These are phyloP conservation scores for Rhinogobio ventralis DNA, from an alignment of 2,797 vertebrate species.

Conservation along the genomic window DNA sequence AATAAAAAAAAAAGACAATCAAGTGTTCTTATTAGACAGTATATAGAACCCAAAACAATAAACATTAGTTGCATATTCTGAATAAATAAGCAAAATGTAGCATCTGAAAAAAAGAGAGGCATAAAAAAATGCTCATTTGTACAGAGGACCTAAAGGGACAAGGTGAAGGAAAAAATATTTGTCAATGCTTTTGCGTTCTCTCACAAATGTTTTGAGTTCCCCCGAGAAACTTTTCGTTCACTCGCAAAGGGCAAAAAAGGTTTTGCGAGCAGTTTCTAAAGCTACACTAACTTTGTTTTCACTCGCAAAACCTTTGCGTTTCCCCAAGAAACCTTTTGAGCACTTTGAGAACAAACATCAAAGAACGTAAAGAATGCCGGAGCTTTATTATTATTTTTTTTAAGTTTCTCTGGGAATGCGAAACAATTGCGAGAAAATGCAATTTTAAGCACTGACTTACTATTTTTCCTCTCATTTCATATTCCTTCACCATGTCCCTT, in stretches of 20 bases:
- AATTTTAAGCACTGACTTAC: neutral
- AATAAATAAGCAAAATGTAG: neutral
- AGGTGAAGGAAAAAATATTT: neutral
- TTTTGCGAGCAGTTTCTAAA: neutral
- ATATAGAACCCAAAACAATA: neutral
- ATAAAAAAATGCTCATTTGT: neutral
- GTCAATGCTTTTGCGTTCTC: neutral
- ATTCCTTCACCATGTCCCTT: neutral
- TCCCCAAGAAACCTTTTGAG: too few species aligned
- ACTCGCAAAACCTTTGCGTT: too few species aligned
- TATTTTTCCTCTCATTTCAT: too few species aligned
- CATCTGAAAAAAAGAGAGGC: neutral
- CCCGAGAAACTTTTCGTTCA: neutral
- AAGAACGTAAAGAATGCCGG: too few species aligned
- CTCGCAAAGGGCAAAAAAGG: neutral
- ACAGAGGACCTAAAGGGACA: neutral
- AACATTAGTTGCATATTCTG: conserved; percentile 21
- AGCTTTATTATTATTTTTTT: too few species aligned
- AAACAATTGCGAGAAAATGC: neutral
- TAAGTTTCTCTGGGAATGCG: too few species aligned
- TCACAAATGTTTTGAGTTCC: too few species aligned
- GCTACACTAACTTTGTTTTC: too few species aligned
- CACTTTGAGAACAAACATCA: too few species aligned
- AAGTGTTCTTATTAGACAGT: conserved; percentile 13
- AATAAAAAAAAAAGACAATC: neutral